Conservation (phyloP, 2,888 invertebrate species). For the Synergus umbraculus region DNA sequence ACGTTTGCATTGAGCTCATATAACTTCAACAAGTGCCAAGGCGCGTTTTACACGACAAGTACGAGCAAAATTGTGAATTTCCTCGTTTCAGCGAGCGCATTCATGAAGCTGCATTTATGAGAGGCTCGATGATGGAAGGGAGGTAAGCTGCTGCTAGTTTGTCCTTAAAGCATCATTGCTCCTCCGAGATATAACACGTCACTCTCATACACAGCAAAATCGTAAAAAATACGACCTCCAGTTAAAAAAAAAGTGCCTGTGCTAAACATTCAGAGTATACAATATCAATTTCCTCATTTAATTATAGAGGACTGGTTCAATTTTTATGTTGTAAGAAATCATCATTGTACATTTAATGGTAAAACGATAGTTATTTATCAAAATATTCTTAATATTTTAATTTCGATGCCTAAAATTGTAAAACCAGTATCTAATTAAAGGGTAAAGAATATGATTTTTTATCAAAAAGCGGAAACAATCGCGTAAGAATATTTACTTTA, state of each 20-base stretch:
- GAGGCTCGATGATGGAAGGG: neutral
- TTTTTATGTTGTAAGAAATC: neutral
- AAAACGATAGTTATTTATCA: neutral
- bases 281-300: neutral
- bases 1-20: neutral
- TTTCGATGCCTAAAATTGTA: no score
- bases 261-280: neutral
- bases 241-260: neutral
- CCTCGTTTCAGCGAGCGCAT: constrained; percentile 4
- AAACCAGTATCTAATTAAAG: neutral
- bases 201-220: neutral
- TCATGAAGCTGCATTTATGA: constrained; percentile 23
- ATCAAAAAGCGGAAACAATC: neutral
- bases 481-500: neutral
- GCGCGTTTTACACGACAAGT: constrained; percentile 16
- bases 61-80: constrained; percentile 21
- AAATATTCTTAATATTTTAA: no score
- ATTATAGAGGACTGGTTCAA: neutral
- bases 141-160: neutral
- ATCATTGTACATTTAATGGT: neutral
- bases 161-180: constrained; percentile 22
- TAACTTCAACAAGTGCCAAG: constrained; percentile 25
- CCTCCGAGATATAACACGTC: constrained; percentile 3
- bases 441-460: neutral
- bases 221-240: neutral